Percentiles rank a stretch among this genome's conserved stretches.
These are phyloP conservation scores for Muntiacus muntjak DNA, from an alignment of 2,113 vertebrate species.

Conservation along the genomic window DNA sequence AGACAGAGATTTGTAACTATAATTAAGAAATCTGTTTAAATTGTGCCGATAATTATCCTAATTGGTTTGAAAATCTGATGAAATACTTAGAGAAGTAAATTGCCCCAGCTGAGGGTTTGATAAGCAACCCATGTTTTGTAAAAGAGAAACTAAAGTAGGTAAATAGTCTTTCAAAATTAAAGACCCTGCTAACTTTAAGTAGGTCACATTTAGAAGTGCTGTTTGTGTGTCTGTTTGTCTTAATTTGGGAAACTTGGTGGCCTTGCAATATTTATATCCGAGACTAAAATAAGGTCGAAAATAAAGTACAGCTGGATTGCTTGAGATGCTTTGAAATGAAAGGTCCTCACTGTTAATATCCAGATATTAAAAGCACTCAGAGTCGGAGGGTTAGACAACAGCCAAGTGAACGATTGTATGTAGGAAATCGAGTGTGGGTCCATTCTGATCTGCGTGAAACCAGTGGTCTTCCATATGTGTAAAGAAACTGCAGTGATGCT, in stretches of 20 bases:
- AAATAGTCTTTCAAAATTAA: slow-evolving; percentile 60
- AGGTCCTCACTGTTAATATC: background rate
- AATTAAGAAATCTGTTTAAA: slow-evolving; percentile 56
- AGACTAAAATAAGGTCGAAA: slow-evolving; percentile 24
- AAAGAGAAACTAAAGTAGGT: slow-evolving; percentile 38
- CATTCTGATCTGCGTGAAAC: background rate
- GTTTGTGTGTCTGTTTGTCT: slow-evolving; percentile 32
- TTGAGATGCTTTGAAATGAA: slow-evolving; percentile 15
- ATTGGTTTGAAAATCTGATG: slow-evolving; percentile 20
- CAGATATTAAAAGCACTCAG: background rate
- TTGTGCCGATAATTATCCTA: slow-evolving; percentile 36
- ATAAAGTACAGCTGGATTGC: background rate
- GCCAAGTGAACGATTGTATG: background rate
- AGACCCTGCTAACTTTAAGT: slow-evolving; percentile 32
- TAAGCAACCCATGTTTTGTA: slow-evolving; percentile 36
- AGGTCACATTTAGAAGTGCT: slow-evolving; percentile 33
- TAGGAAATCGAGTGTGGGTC: background rate
- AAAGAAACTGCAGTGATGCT: background rate
- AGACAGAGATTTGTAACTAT: slow-evolving; percentile 36
- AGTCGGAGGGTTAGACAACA: background rate
- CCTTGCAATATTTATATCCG: slow-evolving; percentile 35
- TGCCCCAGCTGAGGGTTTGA: background rate
- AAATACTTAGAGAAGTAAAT: slow-evolving; percentile 8
- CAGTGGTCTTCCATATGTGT: background rate
- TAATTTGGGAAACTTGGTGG: slow-evolving; percentile 38